phyloP scores from a whole-genome alignment of 1,140 invertebrate genomes.

The Dendrolimus punctatus region DNA sequence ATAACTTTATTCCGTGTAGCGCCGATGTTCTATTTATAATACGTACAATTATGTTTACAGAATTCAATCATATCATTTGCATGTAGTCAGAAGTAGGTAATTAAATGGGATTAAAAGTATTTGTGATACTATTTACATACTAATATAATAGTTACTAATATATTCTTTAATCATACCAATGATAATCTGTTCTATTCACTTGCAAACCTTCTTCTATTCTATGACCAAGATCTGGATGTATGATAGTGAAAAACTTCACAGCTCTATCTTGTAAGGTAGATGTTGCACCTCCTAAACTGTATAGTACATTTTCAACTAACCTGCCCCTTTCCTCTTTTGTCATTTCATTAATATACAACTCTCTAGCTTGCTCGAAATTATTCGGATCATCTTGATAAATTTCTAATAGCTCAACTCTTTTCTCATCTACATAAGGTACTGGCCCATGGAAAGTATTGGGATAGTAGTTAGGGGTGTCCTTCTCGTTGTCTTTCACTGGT shows the following conservation, averaged over 20 bases:
- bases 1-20: too few species aligned
- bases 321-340: conserved; percentile 77
- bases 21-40: too few species aligned
- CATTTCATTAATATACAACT: conserved; percentile 85
- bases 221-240: conserved; percentile 13
- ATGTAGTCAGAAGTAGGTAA: too few species aligned
- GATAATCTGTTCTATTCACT: conserved; percentile 8
- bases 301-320: conserved; percentile 81
- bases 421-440: conserved; percentile 59
- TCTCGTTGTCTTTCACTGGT: conserved; percentile 74
- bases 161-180: conserved; percentile 5
- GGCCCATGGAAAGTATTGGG: conserved; percentile 73
- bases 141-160: too few species aligned
- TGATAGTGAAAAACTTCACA: conserved; percentile 8
- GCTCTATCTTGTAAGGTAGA: conserved; percentile 7
- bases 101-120: too few species aligned
- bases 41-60: too few species aligned
- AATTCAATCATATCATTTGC: too few species aligned
- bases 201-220: conserved; percentile 10
- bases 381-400: conserved; percentile 75
- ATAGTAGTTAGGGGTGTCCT: conserved; percentile 86
- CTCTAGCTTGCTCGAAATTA: conserved; percentile 85
- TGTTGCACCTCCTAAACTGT: conserved; percentile 10
- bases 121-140: too few species aligned
- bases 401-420: conserved; percentile 53